Evolutionary conservation across 2,888 invertebrate genomes (phyloP).

Genomic region (Keiferia lycopersicella): DNA sequence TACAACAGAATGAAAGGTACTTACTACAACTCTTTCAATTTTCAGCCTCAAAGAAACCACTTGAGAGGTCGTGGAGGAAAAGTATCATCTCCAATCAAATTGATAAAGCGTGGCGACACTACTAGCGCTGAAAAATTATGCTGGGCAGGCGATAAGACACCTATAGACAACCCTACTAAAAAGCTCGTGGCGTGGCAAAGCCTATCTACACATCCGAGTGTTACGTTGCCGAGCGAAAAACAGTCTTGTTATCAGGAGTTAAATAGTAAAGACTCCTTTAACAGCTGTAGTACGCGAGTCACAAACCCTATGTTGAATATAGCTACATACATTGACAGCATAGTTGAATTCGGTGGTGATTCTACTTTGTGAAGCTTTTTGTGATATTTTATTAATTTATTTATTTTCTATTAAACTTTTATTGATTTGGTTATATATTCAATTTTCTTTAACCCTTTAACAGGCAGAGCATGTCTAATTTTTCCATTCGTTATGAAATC

Average conservation of each 20-base stretch:
- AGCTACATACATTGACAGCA: conserved; percentile 56
- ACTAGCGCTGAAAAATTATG: conserved; percentile 34
- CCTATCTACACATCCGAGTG: background rate
- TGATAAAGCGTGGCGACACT: background rate
- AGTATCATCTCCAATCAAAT: background rate
- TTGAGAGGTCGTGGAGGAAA: background rate
- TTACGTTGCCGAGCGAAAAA: conserved; percentile 16
- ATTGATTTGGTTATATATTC: background rate
- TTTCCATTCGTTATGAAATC: no score
- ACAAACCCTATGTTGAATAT: conserved; percentile 61
- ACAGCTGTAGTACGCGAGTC: conserved; percentile 43
- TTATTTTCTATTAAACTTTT: background rate
- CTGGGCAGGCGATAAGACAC: conserved; percentile 41
- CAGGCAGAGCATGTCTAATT: no score
- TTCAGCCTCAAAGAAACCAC: background rate
- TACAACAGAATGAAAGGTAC: background rate
- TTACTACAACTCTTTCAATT: background rate
- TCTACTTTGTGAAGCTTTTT: conserved; percentile 36
- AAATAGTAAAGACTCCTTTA: conserved; percentile 32
- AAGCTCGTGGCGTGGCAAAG: conserved; percentile 47
- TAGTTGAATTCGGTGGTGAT: conserved; percentile 55
- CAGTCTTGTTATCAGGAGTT: conserved; percentile 39
- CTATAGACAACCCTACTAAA: background rate
- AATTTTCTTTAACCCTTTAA: no score
- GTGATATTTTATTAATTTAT: background rate